Evolutionary conservation across 2,888 invertebrate genomes (phyloP), one percentile per base, ranked within the genome.

Genomic region (Dermolepida albohirtum): DNA sequence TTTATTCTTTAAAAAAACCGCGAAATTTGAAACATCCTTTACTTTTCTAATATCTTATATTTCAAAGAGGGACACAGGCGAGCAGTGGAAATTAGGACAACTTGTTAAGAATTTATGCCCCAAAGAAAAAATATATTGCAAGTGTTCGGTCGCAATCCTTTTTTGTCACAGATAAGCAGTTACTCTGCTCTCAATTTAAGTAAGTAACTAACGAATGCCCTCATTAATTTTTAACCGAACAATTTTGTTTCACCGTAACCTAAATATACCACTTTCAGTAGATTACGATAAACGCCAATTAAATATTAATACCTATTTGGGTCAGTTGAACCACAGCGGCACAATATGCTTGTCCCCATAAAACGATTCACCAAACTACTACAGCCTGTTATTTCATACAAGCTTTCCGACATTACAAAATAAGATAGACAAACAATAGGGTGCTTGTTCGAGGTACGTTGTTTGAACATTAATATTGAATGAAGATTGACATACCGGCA

Each of bases 261-360:
- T 16, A 29, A 17, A 17, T 22, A 16, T 50, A 39, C 16, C 39
- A 40, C 39, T 50, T 63, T 39, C 63, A 17, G 63, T 49, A 40
- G 50, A 63, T 50, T 63, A 39, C 29, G 50, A 50, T 63, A 63
- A 63, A 63, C 63, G 49, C 50, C 63, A 39, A 39, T 50, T 49
- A 63, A 63, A 63, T 49, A 63, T 63, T 63, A 50, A 63, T 34
- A 10, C 39, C 39, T 40, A 63, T 63, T 63, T 50, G 22, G 63
- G 50, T 63, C 49, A 17, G 40, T 40, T 12, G 2, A 17, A 44
- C 12, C 16, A 47, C 22, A 22, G 22, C 11, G n/a, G 22, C 49
- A 10, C 49, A 49, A 49, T 6, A 49, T 22, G 16, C 16, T 29
- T 7, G 5, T 12, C 29, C 12, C 27, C 51, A 14, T 29, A 51